Evolutionary conservation across 2,113 vertebrate genomes (phyloP).

Genomic region (Ceratotherium simum): DNA sequence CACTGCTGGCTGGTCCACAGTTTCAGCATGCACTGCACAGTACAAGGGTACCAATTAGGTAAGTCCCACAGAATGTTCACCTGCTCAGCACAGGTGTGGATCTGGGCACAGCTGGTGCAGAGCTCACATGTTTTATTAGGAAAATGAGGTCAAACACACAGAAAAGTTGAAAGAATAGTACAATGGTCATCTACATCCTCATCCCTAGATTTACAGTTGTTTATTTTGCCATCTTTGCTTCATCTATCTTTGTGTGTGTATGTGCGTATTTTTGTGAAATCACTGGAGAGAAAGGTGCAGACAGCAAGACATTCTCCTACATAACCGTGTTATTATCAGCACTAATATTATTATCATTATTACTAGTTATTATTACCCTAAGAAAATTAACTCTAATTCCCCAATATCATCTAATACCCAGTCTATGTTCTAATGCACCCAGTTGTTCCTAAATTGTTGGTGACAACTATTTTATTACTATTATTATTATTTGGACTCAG

Average conservation of each 20-base stretch:
- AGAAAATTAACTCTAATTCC: background rate
- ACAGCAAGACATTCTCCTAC: fast-evolving
- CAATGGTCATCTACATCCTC: fast-evolving
- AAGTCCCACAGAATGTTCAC: slow-evolving; percentile 54
- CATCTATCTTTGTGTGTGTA: fast-evolving
- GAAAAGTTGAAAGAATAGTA: background rate
- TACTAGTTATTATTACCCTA: background rate
- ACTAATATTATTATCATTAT: no score
- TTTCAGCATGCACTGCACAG: slow-evolving; percentile 89
- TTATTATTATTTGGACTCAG: background rate
- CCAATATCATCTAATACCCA: background rate
- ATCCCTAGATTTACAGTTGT: fast-evolving
- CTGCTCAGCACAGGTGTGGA: no score
- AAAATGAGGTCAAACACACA: background rate
- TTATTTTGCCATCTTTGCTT: background rate
- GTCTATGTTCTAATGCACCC: background rate
- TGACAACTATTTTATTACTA: background rate
- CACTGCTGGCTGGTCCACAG: slow-evolving; percentile 88
- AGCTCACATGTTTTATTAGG: fast-evolving
- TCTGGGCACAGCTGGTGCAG: no score
- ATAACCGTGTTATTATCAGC: fast-evolving
- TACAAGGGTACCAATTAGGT: slow-evolving; percentile 87
- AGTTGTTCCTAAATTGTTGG: background rate
- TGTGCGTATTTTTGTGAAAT: background rate
- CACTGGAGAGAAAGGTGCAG: background rate